Evolutionary conservation across 2,888 invertebrate species (phyloP).

Genomic region (Cephus nigrinus): DNA sequence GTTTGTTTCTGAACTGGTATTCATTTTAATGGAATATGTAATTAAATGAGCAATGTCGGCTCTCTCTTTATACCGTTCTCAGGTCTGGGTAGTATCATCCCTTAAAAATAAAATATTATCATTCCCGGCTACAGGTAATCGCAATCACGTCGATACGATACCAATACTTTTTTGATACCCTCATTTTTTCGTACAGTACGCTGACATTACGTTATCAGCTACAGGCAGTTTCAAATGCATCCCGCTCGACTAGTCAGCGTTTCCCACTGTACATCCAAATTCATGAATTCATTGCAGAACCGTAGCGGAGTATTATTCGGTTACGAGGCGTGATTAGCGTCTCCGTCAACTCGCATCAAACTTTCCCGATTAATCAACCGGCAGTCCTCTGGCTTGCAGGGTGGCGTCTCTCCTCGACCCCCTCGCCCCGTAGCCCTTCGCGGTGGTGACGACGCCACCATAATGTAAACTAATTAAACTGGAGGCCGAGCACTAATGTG

Average conservation of each 20-base stretch:
- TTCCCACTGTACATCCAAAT: constrained; percentile 33
- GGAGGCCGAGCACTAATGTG: constrained; percentile 62
- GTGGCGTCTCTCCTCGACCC: constrained; percentile 12
- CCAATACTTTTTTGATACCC: background rate
- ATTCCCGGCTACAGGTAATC: background rate
- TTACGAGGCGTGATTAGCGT: constrained; percentile 64
- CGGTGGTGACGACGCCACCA: constrained; percentile 58
- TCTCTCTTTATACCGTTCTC: constrained; percentile 36
- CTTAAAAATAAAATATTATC: background rate
- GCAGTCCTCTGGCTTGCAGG: constrained; percentile 32
- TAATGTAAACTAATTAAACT: constrained; percentile 66
- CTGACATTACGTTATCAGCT: background rate
- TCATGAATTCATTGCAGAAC: constrained; percentile 41
- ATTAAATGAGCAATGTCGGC: constrained; percentile 62
- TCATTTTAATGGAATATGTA: constrained; percentile 66
- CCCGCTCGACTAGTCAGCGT: constrained; percentile 36
- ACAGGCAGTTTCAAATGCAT: background rate
- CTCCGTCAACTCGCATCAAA: constrained; percentile 62
- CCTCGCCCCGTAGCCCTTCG: constrained; percentile 37
- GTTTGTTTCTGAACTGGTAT: constrained; percentile 66
- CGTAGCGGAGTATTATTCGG: constrained; percentile 40
- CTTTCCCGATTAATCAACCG: constrained; percentile 64
- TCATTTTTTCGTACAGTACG: background rate
- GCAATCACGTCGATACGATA: background rate
- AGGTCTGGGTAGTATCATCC: background rate